Evolutionary conservation across 2,797 vertebrate species (phyloP).

Genomic region (Squalus acanthias): DNA sequence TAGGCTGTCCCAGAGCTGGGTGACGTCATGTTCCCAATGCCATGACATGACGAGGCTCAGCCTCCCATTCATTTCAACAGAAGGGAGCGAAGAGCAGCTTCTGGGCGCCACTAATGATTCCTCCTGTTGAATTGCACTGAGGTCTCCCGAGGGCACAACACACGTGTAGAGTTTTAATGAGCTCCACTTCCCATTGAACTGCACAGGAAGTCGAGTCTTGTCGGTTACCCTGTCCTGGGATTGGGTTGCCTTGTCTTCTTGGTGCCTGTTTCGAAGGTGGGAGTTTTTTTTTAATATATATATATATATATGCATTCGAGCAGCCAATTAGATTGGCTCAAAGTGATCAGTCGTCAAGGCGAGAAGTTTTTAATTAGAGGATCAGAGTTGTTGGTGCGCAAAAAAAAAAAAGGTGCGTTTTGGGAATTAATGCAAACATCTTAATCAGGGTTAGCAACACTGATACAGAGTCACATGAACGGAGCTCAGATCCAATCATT

Average conservation of each 20-base stretch:
- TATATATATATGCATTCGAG: slow-evolving; percentile 46
- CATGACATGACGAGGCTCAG: too few relatives aligned
- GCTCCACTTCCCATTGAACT: background rate
- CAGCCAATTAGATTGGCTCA: slow-evolving; percentile 79
- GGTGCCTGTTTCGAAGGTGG: background rate
- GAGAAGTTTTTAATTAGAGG: slow-evolving; percentile 81
- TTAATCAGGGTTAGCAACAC: slow-evolving; percentile 82
- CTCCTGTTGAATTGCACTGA: background rate
- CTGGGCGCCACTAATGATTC: background rate
- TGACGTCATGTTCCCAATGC: background rate
- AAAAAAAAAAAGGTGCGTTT: slow-evolving; percentile 74
- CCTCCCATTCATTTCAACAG: too few relatives aligned
- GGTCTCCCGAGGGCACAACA: background rate
- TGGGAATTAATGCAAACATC: slow-evolving; percentile 81
- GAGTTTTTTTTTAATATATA: background rate
- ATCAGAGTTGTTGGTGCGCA: slow-evolving; percentile 81
- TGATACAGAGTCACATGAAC: slow-evolving; percentile 82
- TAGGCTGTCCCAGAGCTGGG: too few relatives aligned
- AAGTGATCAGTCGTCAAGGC: slow-evolving; percentile 77
- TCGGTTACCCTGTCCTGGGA: background rate
- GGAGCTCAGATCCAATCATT: slow-evolving; percentile 82
- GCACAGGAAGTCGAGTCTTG: background rate
- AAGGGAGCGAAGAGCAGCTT: slow-evolving; percentile 40
- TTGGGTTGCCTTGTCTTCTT: background rate
- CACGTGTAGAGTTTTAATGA: background rate